Evolutionary conservation across 1,140 invertebrate species (phyloP).

Genomic region (Apis mellifera): DNA sequence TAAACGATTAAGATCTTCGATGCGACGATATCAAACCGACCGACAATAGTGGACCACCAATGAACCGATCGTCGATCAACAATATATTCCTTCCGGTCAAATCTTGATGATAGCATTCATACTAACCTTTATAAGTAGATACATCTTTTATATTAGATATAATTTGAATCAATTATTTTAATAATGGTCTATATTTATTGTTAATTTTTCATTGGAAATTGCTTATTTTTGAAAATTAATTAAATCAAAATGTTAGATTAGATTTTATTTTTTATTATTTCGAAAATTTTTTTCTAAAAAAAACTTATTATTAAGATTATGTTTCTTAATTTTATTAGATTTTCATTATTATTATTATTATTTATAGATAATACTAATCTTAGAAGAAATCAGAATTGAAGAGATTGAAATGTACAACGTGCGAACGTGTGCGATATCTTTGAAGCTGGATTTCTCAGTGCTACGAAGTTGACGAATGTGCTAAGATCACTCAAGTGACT

Average conservation of each 20-base stretch:
- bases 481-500: slow-evolving; percentile 64
- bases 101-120: slow-evolving; percentile 22
- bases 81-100: slow-evolving; percentile 35
- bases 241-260: too few species aligned
- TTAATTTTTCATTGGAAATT: too few species aligned
- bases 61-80: slow-evolving; percentile 42
- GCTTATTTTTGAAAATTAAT: too few species aligned
- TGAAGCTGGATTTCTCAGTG: neutral
- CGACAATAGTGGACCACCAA: slow-evolving; percentile 63
- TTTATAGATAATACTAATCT: neutral
- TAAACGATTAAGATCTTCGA: slow-evolving; percentile 69
- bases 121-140: neutral
- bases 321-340: too few species aligned
- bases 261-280: too few species aligned
- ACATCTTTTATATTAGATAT: too few species aligned
- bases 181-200: neutral
- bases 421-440: slow-evolving; percentile 5
- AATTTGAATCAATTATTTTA: neutral
- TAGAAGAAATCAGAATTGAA: neutral
- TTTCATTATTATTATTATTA: neutral
- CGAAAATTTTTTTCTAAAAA: too few species aligned
- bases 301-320: neutral
- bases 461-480: slow-evolving; percentile 65
- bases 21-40: slow-evolving; percentile 23
- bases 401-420: slow-evolving; percentile 28